Evolutionary conservation across 2,797 vertebrate genomes (phyloP).

Genomic region (Dendrocincla tyrannina): DNA sequence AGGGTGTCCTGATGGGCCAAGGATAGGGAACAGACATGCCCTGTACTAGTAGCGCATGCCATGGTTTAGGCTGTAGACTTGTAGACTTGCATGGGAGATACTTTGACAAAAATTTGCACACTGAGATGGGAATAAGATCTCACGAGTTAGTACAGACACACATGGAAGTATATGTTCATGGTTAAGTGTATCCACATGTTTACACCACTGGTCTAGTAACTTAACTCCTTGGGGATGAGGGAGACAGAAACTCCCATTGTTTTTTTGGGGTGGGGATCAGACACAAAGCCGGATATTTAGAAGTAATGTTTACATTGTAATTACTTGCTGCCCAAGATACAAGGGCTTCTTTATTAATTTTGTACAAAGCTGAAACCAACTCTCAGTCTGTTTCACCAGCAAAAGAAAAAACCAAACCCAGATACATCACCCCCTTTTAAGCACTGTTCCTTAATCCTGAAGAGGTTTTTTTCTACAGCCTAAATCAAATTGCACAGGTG

Average conservation of each 20-base stretch:
- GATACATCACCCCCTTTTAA: neutral
- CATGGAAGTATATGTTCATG: fast-evolving
- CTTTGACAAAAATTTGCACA: neutral
- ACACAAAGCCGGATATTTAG: neutral
- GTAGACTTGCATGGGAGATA: neutral
- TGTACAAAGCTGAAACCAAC: neutral
- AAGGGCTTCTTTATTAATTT: neutral
- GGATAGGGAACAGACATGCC: neutral
- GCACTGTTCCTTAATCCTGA: neutral
- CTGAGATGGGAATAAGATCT: neutral
- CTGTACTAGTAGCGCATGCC: neutral
- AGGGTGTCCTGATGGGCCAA: neutral
- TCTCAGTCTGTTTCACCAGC: neutral
- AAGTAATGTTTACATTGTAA: neutral
- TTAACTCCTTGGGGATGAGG: neutral
- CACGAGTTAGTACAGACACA: fast-evolving
- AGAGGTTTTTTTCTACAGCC: neutral
- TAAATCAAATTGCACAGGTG: neutral
- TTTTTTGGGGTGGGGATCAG: neutral
- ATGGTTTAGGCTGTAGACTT: neutral
- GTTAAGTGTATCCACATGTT: fast-evolving
- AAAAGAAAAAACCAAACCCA: slow-evolving; percentile 16
- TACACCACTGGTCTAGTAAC: neutral
- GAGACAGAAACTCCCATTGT: neutral
- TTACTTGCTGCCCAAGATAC: neutral